These are phyloP conservation scores for Drosophila paracracens DNA, from an alignment of 2,888 invertebrate genomes.

Conservation along the genomic window DNA sequence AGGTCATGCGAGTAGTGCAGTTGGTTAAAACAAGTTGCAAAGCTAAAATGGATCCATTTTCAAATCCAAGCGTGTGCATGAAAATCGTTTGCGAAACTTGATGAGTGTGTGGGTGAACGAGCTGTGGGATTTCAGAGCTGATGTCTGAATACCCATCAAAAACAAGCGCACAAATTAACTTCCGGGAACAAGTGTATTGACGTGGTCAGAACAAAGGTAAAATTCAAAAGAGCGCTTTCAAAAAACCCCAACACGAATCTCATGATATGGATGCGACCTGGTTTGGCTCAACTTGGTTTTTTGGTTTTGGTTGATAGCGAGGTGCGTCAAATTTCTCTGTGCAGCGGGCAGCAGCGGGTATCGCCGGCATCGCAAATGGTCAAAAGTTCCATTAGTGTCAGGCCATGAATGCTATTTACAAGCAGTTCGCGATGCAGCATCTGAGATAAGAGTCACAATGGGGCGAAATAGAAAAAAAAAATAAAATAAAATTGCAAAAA, in stretches of 20 bases:
- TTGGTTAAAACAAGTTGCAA: background rate
- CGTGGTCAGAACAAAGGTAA: conserved; percentile 20
- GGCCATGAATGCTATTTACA: conserved; percentile 71
- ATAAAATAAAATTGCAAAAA: conserved; percentile 42
- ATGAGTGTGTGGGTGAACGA: conserved; percentile 26
- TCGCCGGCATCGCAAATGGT: conserved; percentile 49
- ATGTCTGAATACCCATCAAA: conserved; percentile 23
- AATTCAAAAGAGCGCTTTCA: conserved; percentile 1
- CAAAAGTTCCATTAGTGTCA: conserved; percentile 75
- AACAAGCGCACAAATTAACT: conserved; percentile 33
- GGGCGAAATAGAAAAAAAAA: conserved; percentile 50
- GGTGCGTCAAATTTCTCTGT: conserved; percentile 14
- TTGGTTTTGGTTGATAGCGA: conserved; percentile 6
- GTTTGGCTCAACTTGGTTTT: conserved; percentile 10
- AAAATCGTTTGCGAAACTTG: conserved; percentile 25
- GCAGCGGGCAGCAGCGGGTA: background rate
- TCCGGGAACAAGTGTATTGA: conserved; percentile 24
- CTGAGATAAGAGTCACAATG: conserved; percentile 59
- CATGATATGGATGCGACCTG: conserved; percentile 20
- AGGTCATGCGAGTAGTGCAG: background rate
- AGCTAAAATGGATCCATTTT: background rate
- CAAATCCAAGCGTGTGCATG: background rate
- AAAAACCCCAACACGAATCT: conserved; percentile 15
- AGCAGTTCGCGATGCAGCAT: conserved; percentile 59
- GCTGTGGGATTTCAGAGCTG: conserved; percentile 30